A percentile compares a stretch with the other conserved stretches of the same genome.
Evolutionary conservation across 1,140 invertebrate genomes (phyloP).

Genomic region (Macrotrachela quadricornifera): DNA sequence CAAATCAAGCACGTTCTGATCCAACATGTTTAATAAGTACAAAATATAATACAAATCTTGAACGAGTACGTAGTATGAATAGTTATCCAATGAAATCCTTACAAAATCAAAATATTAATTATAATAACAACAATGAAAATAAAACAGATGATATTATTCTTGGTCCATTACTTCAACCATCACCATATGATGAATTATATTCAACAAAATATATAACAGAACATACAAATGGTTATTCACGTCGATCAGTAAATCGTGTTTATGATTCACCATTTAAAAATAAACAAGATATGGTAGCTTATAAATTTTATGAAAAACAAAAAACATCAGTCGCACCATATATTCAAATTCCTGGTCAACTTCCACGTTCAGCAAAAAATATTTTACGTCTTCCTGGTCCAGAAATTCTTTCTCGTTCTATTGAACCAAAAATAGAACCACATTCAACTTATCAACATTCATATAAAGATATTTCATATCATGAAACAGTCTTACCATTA

Average conservation of each 20-base stretch:
- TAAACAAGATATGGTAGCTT: background rate
- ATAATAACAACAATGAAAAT: no score
- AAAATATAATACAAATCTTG: no score
- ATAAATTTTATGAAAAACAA: background rate
- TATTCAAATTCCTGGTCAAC: background rate
- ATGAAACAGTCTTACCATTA: background rate
- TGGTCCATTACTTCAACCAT: background rate
- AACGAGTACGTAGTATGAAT: no score
- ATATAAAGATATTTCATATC: background rate
- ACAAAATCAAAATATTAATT: no score
- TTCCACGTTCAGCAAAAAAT: background rate
- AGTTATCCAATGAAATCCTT: no score
- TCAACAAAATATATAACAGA: background rate
- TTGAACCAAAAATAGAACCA: background rate
- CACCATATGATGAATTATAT: conserved; percentile 4
- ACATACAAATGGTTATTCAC: conserved; percentile 3
- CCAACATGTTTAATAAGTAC: no score
- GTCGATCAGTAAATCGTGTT: background rate
- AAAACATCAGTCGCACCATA: background rate
- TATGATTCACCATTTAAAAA: conserved; percentile 4
- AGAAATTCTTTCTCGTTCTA: no score
- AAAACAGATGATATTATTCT: no score
- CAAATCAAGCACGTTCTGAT: conserved; percentile 7
- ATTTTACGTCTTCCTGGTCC: background rate
- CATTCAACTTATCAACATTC: background rate